Percentiles rank a stretch among this genome's conserved stretches.
phyloP scores from a whole-genome alignment of 2,113 vertebrate species.

The Steatornis caripensis region DNA sequence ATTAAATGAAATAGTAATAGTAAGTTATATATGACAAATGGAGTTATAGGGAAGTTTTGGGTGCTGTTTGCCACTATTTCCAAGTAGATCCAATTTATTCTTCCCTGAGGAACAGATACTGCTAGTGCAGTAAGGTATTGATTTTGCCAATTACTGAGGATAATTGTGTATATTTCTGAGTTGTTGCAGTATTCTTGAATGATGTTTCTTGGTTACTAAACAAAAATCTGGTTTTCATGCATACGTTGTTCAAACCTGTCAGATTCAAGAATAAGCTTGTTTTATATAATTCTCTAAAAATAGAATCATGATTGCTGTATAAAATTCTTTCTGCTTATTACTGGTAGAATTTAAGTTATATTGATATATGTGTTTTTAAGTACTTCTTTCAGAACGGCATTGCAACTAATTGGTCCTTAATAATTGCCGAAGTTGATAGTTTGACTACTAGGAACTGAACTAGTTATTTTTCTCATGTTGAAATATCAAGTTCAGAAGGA shows the following conservation, averaged over 20 bases:
- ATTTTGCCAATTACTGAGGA: conserved; percentile 18
- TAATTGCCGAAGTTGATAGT: neutral
- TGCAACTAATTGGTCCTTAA: neutral
- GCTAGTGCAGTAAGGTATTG: neutral
- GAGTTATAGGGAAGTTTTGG: neutral
- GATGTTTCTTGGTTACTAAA: neutral
- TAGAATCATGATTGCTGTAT: neutral
- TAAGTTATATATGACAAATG: conserved; percentile 42
- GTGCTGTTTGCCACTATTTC: neutral
- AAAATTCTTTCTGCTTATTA: neutral
- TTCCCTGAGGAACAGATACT: neutral
- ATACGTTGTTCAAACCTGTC: neutral
- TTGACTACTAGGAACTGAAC: neutral
- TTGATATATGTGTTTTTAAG: neutral
- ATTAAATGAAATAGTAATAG: neutral
- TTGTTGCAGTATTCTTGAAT: neutral
- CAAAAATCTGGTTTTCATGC: neutral
- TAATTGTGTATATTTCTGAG: neutral
- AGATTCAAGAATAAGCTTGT: neutral
- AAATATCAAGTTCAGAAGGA: neutral
- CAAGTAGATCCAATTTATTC: neutral
- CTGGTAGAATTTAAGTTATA: neutral
- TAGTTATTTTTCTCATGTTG: neutral
- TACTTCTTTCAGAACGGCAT: neutral
- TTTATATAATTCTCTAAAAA: neutral